Evolutionary conservation across 2,113 vertebrate genomes (phyloP), one percentile per base, ranked within the genome.

Genomic region (Callospermophilus lateralis): DNA sequence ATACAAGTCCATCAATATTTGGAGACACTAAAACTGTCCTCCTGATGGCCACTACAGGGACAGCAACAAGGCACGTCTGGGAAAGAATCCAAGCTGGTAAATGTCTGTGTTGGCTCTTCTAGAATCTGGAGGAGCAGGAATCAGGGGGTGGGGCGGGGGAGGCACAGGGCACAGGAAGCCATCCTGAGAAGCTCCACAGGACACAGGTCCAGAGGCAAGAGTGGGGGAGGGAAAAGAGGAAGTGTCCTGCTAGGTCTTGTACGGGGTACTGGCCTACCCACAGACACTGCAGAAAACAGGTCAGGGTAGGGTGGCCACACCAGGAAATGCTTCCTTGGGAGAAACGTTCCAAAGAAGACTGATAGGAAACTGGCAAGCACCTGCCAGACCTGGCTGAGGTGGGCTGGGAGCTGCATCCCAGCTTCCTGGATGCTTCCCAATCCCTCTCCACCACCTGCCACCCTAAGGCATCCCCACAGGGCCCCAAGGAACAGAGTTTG

Each of bases 1-100:
- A 89, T 16, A 53, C 16, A 93, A 97, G 70, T 58, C 68, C 58
- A n/a, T 84, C 86, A 80, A 53, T 90, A 90, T 61, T 34, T 68
- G 76, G 87, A 94, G 94, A 94, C 45, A 84, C 81, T 77, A 72
- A 93, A 90, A 80, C 51, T 37, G 22, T 26, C 55, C 48, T 37
- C 11, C 53, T 68, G 63, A 42, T 9, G 51, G n/a, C 68, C 83
- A 89, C 15, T 51, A 86, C 17, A 58, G 32, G 77, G 42, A 81
- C 76, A 93, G 70, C n/a, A 84, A 51, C 70, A 74, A 90, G 22
- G 30, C 12, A 7, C 32, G 1, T 74, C 94, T 5, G 19, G 72
- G 92, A 93, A 94, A 63, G 61, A 93, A 68, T 84, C 74, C 89
- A 88, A 94, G 67, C 37, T 80, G 88, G 16, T 92, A 87, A 88